Evolutionary conservation across 2,888 invertebrate genomes (phyloP).

Genomic region (Drosophila silvestris): DNA sequence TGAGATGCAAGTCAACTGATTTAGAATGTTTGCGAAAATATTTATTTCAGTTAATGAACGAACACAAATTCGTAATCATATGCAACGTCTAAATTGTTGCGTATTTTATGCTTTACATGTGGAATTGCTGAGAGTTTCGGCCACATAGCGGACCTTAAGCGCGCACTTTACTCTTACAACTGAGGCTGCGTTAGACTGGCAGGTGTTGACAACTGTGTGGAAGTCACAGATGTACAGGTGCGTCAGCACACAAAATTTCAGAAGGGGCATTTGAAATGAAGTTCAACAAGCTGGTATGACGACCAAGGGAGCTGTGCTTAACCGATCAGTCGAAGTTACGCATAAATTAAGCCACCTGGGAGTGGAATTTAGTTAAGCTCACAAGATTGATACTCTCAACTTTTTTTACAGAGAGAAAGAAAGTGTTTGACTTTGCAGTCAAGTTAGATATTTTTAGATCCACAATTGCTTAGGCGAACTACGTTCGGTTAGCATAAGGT

Average conservation of each 20-base stretch:
- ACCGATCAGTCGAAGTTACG: slow-evolving; percentile 23
- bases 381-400: slow-evolving; percentile 6
- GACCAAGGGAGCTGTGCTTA: slow-evolving; percentile 30
- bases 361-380: slow-evolving; percentile 11
- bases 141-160: slow-evolving; percentile 32
- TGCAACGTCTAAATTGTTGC: slow-evolving; percentile 51
- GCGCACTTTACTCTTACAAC: slow-evolving; percentile 47
- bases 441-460: not conserved
- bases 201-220: slow-evolving; percentile 41
- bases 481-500: not conserved
- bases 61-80: slow-evolving; percentile 49
- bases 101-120: slow-evolving; percentile 48
- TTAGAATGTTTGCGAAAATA: slow-evolving; percentile 53
- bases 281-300: slow-evolving; percentile 41
- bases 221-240: slow-evolving; percentile 53
- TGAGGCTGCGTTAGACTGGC: slow-evolving; percentile 37
- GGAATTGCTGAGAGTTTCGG: slow-evolving; percentile 42
- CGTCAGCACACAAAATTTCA: slow-evolving; percentile 32
- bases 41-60: slow-evolving; percentile 32
- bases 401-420: not conserved
- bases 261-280: slow-evolving; percentile 44
- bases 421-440: not conserved
- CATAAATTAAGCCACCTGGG: slow-evolving; percentile 41
- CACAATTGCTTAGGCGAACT: not conserved
- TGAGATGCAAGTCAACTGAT: slow-evolving; percentile 65